These are phyloP conservation scores for Danionella dracula DNA, from an alignment of 2,797 vertebrate genomes.

Conservation along the genomic window DNA sequence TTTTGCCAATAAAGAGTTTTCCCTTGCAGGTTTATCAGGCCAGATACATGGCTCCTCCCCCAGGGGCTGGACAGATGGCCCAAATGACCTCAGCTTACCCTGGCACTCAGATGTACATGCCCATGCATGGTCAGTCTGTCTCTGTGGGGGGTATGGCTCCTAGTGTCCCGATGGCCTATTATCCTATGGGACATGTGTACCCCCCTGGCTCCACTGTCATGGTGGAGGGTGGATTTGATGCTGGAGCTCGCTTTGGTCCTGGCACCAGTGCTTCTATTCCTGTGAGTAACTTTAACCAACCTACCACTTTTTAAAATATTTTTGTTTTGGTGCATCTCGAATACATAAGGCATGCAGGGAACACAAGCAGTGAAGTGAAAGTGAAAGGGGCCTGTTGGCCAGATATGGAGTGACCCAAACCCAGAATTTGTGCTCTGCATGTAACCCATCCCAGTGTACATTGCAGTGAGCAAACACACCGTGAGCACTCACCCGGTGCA, in stretches of 20 bases:
- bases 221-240: conserved; percentile 83
- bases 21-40: conserved; percentile 84
- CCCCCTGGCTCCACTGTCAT: conserved; percentile 84
- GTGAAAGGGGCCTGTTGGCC: too few relatives aligned
- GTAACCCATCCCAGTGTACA: too few relatives aligned
- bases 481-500: too few relatives aligned
- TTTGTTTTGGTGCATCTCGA: too few relatives aligned
- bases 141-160: conserved; percentile 78
- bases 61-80: conserved; percentile 78
- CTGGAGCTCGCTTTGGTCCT: conserved; percentile 85
- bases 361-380: too few relatives aligned
- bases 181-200: conserved; percentile 85
- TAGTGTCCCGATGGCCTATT: conserved; percentile 91
- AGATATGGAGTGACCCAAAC: too few relatives aligned
- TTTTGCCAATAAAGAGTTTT: too few relatives aligned
- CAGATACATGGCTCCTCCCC: conserved; percentile 86
- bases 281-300: conserved; percentile 68
- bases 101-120: conserved; percentile 85
- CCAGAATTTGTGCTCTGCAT: too few relatives aligned
- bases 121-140: conserved; percentile 79
- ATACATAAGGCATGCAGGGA: too few relatives aligned
- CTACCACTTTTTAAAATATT: neutral
- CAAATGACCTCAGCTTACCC: conserved; percentile 86
- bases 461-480: too few relatives aligned
- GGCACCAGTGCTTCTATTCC: conserved; percentile 78